Percentiles rank a stretch among this genome's conserved stretches.
Evolutionary conservation across 2,113 vertebrate genomes (phyloP).

Genomic region (Aegypius monachus): DNA sequence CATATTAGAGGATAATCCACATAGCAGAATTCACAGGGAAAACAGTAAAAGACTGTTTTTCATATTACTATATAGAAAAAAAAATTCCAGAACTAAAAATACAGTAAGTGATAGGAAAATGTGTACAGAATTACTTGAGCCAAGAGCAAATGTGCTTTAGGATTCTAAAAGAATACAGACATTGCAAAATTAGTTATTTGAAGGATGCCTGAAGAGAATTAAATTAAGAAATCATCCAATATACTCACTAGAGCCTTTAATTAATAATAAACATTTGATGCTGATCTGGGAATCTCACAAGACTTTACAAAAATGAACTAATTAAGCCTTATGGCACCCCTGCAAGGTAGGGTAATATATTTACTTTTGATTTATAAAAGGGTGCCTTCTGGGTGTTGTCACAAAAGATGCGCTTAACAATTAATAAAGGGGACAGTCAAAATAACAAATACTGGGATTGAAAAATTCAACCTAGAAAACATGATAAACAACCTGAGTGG

Average conservation of each 20-base stretch:
- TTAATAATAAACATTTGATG: slow-evolving; percentile 62
- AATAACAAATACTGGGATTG: neutral
- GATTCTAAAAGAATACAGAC: slow-evolving; percentile 12
- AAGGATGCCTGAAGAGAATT: slow-evolving; percentile 14
- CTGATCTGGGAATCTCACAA: slow-evolving; percentile 38
- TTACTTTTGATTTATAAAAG: slow-evolving; percentile 59
- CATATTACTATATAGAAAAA: neutral
- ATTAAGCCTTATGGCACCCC: slow-evolving; percentile 49
- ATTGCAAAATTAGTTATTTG: neutral
- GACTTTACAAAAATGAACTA: slow-evolving; percentile 46
- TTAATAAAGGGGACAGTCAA: slow-evolving; percentile 1
- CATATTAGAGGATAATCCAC: slow-evolving; percentile 36
- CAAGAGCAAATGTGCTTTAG: neutral
- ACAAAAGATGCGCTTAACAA: slow-evolving; percentile 6
- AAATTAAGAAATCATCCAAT: slow-evolving; percentile 32
- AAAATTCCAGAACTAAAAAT: neutral
- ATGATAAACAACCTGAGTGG: neutral
- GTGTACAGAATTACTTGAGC: neutral
- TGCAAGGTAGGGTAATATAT: slow-evolving; percentile 46
- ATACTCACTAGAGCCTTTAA: slow-evolving; percentile 22
- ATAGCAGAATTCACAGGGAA: neutral
- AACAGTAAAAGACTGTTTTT: neutral
- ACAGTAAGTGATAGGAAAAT: neutral
- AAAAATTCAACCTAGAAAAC: neutral
- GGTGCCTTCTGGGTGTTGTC: slow-evolving; percentile 30